These are phyloP conservation scores for Ceratina australensis DNA, from an alignment of 1,140 invertebrate genomes.

Conservation along the genomic window DNA sequence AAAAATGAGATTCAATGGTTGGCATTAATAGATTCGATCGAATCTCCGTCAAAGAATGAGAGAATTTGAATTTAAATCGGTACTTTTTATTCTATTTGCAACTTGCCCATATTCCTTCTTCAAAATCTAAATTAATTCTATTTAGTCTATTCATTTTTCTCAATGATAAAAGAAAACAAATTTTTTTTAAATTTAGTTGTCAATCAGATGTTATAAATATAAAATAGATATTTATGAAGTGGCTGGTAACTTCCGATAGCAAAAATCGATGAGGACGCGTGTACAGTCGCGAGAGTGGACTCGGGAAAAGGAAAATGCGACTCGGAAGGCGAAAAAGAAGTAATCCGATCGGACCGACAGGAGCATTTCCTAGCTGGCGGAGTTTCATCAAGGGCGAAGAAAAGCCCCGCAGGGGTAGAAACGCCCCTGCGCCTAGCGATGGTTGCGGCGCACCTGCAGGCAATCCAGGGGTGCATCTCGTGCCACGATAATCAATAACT, in stretches of 20 bases:
- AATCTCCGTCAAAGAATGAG: no score
- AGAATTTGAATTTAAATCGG: no score
- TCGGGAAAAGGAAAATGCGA: neutral
- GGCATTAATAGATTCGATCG: no score
- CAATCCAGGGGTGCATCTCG: constrained; percentile 43
- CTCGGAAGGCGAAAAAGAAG: neutral
- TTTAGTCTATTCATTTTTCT: no score
- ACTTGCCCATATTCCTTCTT: no score
- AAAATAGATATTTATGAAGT: no score
- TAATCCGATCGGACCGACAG: constrained; percentile 27
- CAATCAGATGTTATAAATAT: no score
- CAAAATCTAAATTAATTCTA: no score
- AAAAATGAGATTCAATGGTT: constrained; percentile 1
- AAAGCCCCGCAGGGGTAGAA: constrained; percentile 32
- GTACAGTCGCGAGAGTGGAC: neutral
- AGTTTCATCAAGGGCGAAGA: constrained; percentile 7
- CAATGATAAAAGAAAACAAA: no score
- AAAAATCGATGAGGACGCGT: neutral
- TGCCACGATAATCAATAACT: constrained; percentile 67
- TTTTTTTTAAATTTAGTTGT: no score
- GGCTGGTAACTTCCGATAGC: no score
- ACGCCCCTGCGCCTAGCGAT: constrained; percentile 7
- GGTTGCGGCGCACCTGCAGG: constrained; percentile 46
- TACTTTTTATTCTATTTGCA: neutral
- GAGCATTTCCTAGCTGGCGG: neutral